A percentile compares a stretch with the other conserved stretches of the same genome.
phyloP scores from a whole-genome alignment of 2,888 invertebrate species.

The Dicycla oo region DNA sequence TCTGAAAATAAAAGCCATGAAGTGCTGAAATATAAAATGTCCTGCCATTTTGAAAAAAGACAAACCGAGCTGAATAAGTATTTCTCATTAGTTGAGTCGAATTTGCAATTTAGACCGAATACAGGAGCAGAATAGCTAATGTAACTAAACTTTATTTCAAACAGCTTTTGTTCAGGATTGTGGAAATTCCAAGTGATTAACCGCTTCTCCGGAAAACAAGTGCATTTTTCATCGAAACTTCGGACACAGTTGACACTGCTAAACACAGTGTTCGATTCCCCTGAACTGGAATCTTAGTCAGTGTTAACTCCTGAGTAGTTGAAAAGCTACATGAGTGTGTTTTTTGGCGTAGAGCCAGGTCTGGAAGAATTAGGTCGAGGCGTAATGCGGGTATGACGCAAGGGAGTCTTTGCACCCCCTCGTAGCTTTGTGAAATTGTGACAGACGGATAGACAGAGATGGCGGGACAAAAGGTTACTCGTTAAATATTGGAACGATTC shows the following conservation, averaged over 20 bases:
- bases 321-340: slow-evolving; percentile 52
- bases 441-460: slow-evolving; percentile 53
- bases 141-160: no score
- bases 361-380: slow-evolving; percentile 68
- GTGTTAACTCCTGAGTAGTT: slow-evolving; percentile 37
- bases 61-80: slow-evolving; percentile 6
- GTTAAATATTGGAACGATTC: slow-evolving; percentile 53
- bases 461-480: slow-evolving; percentile 47
- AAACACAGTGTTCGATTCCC: slow-evolving; percentile 30
- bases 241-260: slow-evolving; percentile 12
- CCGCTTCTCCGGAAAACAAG: slow-evolving; percentile 30
- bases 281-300: slow-evolving; percentile 28
- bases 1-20: slow-evolving; percentile 9
- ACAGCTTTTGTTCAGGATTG: no score
- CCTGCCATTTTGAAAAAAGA: no score
- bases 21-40: neutral
- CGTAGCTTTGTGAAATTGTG: slow-evolving; percentile 49
- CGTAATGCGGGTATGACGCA: slow-evolving; percentile 73
- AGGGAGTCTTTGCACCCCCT: slow-evolving; percentile 53
- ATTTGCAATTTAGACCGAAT: slow-evolving; percentile 4
- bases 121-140: neutral
- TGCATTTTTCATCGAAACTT: slow-evolving; percentile 17
- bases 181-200: slow-evolving; percentile 4
- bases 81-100: slow-evolving; percentile 11
- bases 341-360: slow-evolving; percentile 70